Evolutionary conservation across 2,797 vertebrate species (phyloP).

Genomic region (Anguilla obscura): DNA sequence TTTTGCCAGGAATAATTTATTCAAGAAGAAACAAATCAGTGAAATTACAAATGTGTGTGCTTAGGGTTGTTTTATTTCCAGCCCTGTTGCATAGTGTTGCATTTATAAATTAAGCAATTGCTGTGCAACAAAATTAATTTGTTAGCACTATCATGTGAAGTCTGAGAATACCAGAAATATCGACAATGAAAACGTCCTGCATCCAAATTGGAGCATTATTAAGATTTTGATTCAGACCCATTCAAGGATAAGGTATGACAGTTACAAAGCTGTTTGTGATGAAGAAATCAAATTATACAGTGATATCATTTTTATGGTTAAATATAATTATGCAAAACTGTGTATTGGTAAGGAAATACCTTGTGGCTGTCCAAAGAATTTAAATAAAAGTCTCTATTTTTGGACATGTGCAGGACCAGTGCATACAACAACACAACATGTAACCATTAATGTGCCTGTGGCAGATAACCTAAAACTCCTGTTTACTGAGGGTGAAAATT

Average conservation of each 20-base stretch:
- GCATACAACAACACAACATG: too few species aligned
- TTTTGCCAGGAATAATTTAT: not conserved
- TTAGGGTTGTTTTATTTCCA: not conserved
- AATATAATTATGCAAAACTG: not conserved
- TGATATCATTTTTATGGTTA: not conserved
- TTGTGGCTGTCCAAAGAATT: not conserved
- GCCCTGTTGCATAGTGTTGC: not conserved
- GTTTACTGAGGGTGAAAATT: not conserved
- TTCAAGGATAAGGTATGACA: too few species aligned
- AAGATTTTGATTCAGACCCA: too few species aligned
- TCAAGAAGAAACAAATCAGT: constrained; percentile 1
- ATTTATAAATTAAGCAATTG: not conserved
- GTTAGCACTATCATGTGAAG: not conserved
- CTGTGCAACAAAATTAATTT: not conserved
- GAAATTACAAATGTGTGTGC: not conserved
- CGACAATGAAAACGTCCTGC: not conserved
- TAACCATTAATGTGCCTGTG: too few species aligned
- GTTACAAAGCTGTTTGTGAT: too few species aligned
- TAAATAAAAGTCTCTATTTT: not conserved
- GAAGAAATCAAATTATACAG: too few species aligned
- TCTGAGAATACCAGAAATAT: not conserved
- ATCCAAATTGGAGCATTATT: not conserved
- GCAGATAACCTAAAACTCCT: too few species aligned
- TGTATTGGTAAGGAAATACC: not conserved
- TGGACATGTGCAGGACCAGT: too few species aligned